Conservation (phyloP, 2,888 invertebrate genomes). For the Maniola hyperantus region DNA sequence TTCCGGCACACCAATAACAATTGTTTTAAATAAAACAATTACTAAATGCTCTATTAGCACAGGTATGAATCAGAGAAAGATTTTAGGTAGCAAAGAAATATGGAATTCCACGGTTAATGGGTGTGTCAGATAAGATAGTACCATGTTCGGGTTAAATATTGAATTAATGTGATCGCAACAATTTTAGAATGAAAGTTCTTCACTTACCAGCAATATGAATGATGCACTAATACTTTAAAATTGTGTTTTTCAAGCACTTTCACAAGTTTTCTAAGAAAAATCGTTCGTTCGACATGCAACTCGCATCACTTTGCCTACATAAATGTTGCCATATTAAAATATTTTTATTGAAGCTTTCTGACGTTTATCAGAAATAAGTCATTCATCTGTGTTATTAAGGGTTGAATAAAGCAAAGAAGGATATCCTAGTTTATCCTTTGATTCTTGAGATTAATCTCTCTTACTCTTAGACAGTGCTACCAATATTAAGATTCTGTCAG, state of each 20-base stretch:
- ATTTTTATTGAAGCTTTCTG: neutral
- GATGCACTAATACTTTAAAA: slow-evolving; percentile 29
- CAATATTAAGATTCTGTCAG: neutral
- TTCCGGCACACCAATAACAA: neutral
- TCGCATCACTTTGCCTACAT: slow-evolving; percentile 59
- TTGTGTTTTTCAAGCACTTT: slow-evolving; percentile 45
- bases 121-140: slow-evolving; percentile 69
- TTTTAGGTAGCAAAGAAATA: slow-evolving; percentile 35
- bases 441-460: neutral
- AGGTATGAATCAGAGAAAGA: slow-evolving; percentile 6
- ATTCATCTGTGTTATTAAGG: neutral
- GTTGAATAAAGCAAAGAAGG: neutral
- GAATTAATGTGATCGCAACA: neutral
- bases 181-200: neutral
- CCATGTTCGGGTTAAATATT: neutral
- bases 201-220: slow-evolving; percentile 51
- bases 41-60: neutral
- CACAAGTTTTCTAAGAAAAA: slow-evolving; percentile 51
- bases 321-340: slow-evolving; percentile 44
- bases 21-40: neutral
- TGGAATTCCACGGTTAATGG: slow-evolving; percentile 60
- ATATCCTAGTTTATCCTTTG: neutral
- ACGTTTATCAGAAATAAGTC: neutral
- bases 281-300: slow-evolving; percentile 65
- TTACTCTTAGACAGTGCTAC: neutral